These are phyloP conservation scores for Halocynthia aurantium DNA, from an alignment of 23 tunicate genomes.

Conservation along the genomic window DNA sequence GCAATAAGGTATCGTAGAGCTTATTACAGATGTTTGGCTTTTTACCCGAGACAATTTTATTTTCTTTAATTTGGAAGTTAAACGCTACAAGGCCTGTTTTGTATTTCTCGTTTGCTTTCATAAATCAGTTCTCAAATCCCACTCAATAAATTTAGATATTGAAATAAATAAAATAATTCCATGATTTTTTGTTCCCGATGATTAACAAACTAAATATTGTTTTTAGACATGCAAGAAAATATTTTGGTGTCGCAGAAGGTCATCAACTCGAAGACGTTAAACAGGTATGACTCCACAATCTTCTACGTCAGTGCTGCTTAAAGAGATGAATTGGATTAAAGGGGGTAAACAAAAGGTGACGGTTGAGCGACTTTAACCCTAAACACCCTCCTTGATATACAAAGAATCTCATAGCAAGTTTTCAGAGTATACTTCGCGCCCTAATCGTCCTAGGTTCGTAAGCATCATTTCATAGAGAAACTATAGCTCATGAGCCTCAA, in stretches of 20 bases:
- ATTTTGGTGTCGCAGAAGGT: constrained; percentile 43
- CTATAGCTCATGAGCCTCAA: no score
- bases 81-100: neutral
- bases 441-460: neutral
- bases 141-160: no score
- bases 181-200: neutral
- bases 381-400: neutral
- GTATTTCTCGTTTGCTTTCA: no score
- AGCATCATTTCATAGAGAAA: no score
- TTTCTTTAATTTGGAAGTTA: neutral
- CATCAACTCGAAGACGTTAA: constrained; percentile 66
- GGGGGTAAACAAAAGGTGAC: no score
- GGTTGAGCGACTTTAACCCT: no score
- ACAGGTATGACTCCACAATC: constrained; percentile 33
- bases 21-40: no score
- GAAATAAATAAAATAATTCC: no score
- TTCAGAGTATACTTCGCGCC: neutral
- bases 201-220: neutral
- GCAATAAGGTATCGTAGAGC: constrained; percentile 50
- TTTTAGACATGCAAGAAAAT: constrained; percentile 82
- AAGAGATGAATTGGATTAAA: no score
- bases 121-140: no score
- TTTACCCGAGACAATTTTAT: neutral
- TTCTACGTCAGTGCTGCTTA: no score
- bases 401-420: neutral